Evolutionary conservation across 2,113 vertebrate genomes (phyloP), one percentile per base, ranked within the genome.

Genomic region (Phaethon lepturus): DNA sequence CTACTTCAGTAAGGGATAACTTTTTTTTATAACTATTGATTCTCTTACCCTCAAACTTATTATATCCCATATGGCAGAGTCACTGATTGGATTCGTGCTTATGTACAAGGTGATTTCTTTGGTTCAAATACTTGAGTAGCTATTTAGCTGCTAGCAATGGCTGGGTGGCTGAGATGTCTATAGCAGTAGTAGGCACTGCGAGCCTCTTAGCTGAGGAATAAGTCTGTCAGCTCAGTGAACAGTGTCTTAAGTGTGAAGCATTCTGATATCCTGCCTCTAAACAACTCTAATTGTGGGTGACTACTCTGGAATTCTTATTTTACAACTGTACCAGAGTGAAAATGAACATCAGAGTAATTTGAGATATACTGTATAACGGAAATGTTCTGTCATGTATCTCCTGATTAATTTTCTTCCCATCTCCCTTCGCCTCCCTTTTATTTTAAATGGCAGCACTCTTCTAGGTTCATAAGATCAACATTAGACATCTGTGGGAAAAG

Each of bases 341-440:
- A 69, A 83, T 4, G 17, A 28, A 29, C 44, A 42, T 50, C 40
- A 71, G 35, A 63, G 26, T 23, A 35, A 81, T 73, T 6, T 49
- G 31, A 73, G 20, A 73, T 25, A 40, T 2, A 12, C 9, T 31
- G 22, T 31, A n/a, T 20, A 40, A 73, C 3, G 9, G 58, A 72
- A 73, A 16, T 49, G 24, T 77, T 67, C 29, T 33, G 6, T 40
- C 28, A 59, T 6, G 7, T 35, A 68, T 26, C 12, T 67, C 38
- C 17, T 40, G 7, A 73, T 38, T 16, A 19, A 50, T 81, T 91
- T 68, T 88, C 25, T 53, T 35, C 42, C 23, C 11, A 45, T 47
- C 25, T 86, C 9, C 4, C 7, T 8, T 17, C 0, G 0, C 5
- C 2, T 1, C 8, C 5, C 17, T 42, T 60, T 35, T 60, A 52